Evolutionary conservation across 2,113 vertebrate species (phyloP).

Genomic region (Potamarius usumacintae): DNA sequence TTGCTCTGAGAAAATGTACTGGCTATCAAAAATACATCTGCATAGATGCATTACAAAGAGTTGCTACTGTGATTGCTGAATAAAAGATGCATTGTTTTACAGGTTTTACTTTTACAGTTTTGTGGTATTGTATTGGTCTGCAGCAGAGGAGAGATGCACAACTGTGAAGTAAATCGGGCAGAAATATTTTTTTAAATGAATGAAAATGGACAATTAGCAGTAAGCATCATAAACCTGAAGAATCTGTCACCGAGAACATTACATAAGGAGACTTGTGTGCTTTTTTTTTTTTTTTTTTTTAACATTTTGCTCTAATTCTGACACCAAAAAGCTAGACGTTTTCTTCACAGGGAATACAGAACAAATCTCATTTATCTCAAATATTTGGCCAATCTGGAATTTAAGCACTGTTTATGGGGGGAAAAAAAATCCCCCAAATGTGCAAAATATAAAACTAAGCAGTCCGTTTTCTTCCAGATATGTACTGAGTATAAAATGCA

Average conservation of each 20-base stretch:
- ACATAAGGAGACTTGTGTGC: not conserved
- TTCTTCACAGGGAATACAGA: not conserved
- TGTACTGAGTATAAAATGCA: conserved; percentile 15
- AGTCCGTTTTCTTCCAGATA: not conserved
- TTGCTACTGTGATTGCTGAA: not conserved
- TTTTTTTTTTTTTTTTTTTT: not conserved
- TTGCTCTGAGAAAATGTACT: not conserved
- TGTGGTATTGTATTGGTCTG: not conserved
- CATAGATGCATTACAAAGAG: not conserved
- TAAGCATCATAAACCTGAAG: not conserved
- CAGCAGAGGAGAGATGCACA: not conserved
- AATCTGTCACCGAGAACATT: not conserved
- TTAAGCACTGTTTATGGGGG: not conserved
- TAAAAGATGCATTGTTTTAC: not conserved
- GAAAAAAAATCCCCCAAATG: not conserved
- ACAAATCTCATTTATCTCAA: not conserved
- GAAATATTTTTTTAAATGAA: not conserved
- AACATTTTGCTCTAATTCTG: not conserved
- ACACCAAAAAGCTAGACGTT: not conserved
- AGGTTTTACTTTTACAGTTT: not conserved
- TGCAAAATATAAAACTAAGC: not conserved
- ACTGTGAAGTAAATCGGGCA: not conserved
- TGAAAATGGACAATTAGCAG: not conserved
- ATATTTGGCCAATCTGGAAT: not conserved
- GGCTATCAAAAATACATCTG: not conserved